These are phyloP conservation scores for Hirundo rustica DNA, from an alignment of 2,797 vertebrate species.

Conservation along the genomic window DNA sequence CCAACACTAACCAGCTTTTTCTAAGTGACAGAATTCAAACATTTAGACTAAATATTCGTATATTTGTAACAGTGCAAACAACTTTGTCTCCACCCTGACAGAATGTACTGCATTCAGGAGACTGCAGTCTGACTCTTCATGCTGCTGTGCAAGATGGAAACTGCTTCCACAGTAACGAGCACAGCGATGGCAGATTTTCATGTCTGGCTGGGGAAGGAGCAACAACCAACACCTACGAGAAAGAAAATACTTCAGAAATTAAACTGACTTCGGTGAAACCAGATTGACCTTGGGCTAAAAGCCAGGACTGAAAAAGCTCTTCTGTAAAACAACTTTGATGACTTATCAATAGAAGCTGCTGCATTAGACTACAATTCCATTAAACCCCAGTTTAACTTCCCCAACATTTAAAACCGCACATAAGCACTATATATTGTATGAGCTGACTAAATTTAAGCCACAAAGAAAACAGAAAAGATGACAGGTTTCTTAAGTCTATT, in stretches of 20 bases:
- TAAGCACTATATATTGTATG: neutral
- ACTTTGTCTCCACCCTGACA: neutral
- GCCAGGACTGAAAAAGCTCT: constrained; percentile 3
- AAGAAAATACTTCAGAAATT: constrained; percentile 24
- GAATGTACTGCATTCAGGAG: constrained; percentile 30
- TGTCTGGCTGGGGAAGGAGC: neutral
- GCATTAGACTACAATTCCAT: neutral
- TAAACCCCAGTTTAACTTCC: neutral
- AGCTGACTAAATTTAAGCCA: constrained; percentile 16
- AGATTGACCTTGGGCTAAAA: constrained; percentile 5
- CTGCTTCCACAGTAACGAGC: constrained; percentile 1
- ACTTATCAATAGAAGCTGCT: constrained; percentile 19
- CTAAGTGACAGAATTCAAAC: neutral
- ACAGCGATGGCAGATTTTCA: neutral
- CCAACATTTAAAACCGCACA: constrained; percentile 15
- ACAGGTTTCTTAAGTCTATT: neutral
- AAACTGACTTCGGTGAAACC: neutral
- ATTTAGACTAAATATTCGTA: neutral
- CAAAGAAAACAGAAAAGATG: neutral
- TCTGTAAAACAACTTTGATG: constrained; percentile 29
- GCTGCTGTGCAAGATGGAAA: constrained; percentile 12
- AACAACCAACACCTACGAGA: constrained; percentile 17
- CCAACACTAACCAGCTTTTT: neutral
- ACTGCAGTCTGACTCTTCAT: constrained; percentile 39
- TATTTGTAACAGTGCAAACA: neutral